Conservation (phyloP, 37 sponge, comb jelly and placozoan species). For the Aphrocallistes beatrix region DNA sequence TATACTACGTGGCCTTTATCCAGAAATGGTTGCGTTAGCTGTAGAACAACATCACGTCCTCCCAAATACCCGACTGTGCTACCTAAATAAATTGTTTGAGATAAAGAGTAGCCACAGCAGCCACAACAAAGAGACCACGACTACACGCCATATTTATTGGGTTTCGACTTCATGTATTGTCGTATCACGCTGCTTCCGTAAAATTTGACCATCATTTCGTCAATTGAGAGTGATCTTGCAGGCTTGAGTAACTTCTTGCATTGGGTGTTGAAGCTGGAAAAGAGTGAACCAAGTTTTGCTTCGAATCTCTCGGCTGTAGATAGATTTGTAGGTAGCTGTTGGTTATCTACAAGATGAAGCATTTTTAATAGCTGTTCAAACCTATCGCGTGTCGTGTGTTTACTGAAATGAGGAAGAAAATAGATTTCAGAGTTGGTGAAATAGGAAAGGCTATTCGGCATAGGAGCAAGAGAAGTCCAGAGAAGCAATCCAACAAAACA, state of each 20-base stretch:
- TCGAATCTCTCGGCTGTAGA: background rate
- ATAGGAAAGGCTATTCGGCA: background rate
- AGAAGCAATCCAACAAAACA: background rate
- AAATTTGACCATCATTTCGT: background rate
- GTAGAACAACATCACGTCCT: too few species aligned
- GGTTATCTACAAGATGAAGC: background rate
- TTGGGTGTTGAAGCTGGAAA: background rate
- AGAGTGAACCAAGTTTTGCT: background rate
- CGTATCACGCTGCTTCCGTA: background rate
- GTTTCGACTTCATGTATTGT: constrained; percentile 3
- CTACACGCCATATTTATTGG: background rate
- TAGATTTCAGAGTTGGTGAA: background rate
- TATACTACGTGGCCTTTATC: too few species aligned
- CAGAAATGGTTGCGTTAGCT: too few species aligned
- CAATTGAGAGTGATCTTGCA: background rate
- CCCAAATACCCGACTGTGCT: too few species aligned
- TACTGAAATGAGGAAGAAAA: background rate
- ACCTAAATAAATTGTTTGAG: too few species aligned
- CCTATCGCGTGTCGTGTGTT: background rate
- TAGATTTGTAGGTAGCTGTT: background rate
- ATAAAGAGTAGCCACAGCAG: constrained; percentile 1
- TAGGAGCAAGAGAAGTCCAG: background rate
- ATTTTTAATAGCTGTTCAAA: background rate
- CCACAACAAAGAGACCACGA: background rate
- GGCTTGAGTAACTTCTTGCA: background rate